Conservation (phyloP, 2,113 vertebrate genomes). For the Poecile atricapillus region DNA sequence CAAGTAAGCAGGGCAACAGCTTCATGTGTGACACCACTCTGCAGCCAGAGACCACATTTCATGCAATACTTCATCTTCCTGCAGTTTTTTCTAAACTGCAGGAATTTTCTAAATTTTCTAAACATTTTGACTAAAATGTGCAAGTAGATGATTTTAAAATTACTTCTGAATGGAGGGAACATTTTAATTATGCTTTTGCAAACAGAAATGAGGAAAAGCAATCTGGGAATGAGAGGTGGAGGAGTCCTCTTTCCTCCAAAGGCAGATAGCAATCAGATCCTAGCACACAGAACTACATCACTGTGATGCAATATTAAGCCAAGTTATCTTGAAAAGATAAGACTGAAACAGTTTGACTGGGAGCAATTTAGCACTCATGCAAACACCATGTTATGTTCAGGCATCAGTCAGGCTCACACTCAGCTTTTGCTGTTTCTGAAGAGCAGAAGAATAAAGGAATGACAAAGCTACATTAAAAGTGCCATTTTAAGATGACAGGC, state of each 20-base stretch:
- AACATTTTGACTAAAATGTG: neutral
- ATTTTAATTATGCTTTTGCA: neutral
- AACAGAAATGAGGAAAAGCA: neutral
- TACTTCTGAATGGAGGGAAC: neutral
- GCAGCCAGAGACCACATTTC: neutral
- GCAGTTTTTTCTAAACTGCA: neutral
- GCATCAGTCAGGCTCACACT: neutral
- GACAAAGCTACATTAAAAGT: neutral
- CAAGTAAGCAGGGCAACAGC: neutral
- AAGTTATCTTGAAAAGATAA: neutral
- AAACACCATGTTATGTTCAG: neutral
- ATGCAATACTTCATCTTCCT: neutral
- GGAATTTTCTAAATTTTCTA: too few species aligned
- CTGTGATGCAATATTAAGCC: neutral
- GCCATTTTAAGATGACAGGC: neutral
- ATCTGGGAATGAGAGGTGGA: neutral
- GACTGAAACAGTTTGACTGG: neutral
- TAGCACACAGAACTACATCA: neutral
- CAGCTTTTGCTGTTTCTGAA: neutral
- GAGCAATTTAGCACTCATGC: neutral
- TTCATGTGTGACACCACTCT: neutral
- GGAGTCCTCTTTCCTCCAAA: neutral
- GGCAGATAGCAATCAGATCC: neutral
- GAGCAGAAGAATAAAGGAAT: neutral
- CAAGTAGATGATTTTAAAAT: neutral